phyloP scores from a whole-genome alignment of 2,888 invertebrate species.

The Drosophila meridiana region DNA sequence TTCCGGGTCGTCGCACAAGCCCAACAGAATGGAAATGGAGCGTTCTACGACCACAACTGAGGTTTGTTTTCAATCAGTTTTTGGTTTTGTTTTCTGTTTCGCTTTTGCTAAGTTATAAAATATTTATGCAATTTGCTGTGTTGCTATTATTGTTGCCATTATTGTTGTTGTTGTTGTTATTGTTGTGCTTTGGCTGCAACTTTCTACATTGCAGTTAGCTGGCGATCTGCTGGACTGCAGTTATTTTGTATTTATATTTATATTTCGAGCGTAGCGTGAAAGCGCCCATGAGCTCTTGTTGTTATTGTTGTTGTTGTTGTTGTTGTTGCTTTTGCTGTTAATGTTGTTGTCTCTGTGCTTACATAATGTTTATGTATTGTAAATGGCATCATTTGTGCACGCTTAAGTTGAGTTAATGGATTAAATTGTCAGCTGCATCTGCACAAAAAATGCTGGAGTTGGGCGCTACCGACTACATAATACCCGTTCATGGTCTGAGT shows the following conservation, averaged over 20 bases:
- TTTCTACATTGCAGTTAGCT: constrained; percentile 55
- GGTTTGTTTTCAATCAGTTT: constrained; percentile 51
- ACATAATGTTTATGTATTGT: constrained; percentile 58
- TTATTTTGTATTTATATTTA: constrained; percentile 56
- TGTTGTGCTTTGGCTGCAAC: constrained; percentile 34
- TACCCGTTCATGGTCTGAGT: background rate
- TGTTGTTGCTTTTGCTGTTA: constrained; percentile 31
- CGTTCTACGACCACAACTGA: constrained; percentile 56
- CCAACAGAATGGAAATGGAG: constrained; percentile 20
- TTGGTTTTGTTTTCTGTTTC: background rate
- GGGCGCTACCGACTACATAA: background rate
- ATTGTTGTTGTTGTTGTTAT: constrained; percentile 19
- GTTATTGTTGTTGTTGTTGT: constrained; percentile 26
- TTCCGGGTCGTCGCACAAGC: constrained; percentile 54
- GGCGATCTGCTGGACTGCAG: constrained; percentile 61
- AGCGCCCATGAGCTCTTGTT: constrained; percentile 40
- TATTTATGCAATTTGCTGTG: constrained; percentile 30
- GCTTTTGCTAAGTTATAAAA: constrained; percentile 2
- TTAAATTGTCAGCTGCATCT: constrained; percentile 7
- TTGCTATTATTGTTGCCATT: constrained; percentile 25
- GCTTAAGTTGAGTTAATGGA: constrained; percentile 19
- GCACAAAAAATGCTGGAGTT: background rate
- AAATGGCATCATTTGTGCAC: constrained; percentile 50
- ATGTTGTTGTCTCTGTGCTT: constrained; percentile 41
- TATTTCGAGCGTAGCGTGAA: constrained; percentile 73